Base-by-base conservation (phyloP, 2,888 invertebrate genomes). In the Lasioglossum figueresi region DNA sequence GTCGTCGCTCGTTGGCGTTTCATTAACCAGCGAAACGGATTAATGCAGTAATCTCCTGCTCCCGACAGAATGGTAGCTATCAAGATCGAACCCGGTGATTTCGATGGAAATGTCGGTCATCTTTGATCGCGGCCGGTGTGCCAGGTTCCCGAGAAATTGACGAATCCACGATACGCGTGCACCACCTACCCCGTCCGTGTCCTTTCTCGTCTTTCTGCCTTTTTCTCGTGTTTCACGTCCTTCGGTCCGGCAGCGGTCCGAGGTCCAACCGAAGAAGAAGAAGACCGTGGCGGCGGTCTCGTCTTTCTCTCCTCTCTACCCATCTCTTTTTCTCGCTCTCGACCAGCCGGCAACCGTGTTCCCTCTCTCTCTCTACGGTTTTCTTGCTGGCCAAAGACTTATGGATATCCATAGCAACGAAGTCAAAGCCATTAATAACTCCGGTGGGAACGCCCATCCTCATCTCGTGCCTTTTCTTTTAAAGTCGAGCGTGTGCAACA, bases 371-470 rank as follows among this genome's bases (percentile, higher is more conserved):
- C 68, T 83, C 82, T 82, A 82, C 76, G 88, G 76, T 80, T 74
- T 77, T 83, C 88, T 73, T 76, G 90, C 90, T 82, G 93, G 92
- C 92, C 92, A 93, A 94, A 94, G 94, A 94, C 95, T 95, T 94
- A 95, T 95, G 94, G 94, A 95, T 95, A 95, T 95, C 94, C 94
- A 94, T 95, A 94, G 94, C 94, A 94, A 95, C 94, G 91, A 93
- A 95, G 94, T 94, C 94, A 94, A 94, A 95, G 94, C 94, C 94
- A 95, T 95, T 95, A 95, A 95, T 95, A 95, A 95, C 94, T 95
- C 93, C 91, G 91, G 90, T 92, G 94, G 94, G 93, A 94, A 95
- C 94, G 94, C 94, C 93, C 93, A 94, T 94, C 93, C 92, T 94
- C 93, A 93, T 94, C 93, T 94, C 93, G 93, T 93, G 93, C 94